Base-by-base conservation (phyloP, 2,888 invertebrate genomes). In the Athalia rosae region DNA sequence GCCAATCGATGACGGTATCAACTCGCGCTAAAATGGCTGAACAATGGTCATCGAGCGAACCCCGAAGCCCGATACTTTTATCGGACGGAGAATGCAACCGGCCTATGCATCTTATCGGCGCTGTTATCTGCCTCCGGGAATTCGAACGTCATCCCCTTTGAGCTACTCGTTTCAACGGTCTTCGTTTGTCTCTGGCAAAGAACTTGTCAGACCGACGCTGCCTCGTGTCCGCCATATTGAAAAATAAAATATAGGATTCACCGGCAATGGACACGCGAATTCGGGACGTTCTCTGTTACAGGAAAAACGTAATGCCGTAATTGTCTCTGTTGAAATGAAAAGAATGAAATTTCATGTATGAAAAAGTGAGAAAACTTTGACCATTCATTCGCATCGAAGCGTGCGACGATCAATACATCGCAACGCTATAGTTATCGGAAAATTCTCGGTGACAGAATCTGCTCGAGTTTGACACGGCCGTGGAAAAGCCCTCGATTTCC, bases 1-100 rank as follows among this genome's bases (percentile, higher is more conserved):
- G 81, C 80, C 86, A 87, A 89, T 89, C 89, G 89, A 89, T 89
- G 87, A 87, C 86, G 86, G 82, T 85, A 85, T 87, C 82, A 83
- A 82, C 82, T 71, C 77, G 50, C 77, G 71, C 71, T 86, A 89
- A 89, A 77, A 89, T 89, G 89, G 89, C 89, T 82, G 87, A 61
- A 28, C 48, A 6, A 80, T 79, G 77, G 77, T 79, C 81, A 80
- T 78, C 80, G 78, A 80, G 79, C 77, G n/a, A 71, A n/a, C n/a
- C n/a, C 41, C 56, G 53, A 53, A 28, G 4, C 6, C 67, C 50
- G 28, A 3, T 11, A 58, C 43, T 71, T 64, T 71, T 9, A 58
- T 15, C 9, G 13, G 45, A 45, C 43, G 8, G 45, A 43, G 43
- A 7, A 45, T 28, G 28, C 28, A 28, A 28, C 28, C 6, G 43